phyloP scores from a whole-genome alignment of 2,113 vertebrate species.

The Rhegmatorhina hoffmannsi region DNA sequence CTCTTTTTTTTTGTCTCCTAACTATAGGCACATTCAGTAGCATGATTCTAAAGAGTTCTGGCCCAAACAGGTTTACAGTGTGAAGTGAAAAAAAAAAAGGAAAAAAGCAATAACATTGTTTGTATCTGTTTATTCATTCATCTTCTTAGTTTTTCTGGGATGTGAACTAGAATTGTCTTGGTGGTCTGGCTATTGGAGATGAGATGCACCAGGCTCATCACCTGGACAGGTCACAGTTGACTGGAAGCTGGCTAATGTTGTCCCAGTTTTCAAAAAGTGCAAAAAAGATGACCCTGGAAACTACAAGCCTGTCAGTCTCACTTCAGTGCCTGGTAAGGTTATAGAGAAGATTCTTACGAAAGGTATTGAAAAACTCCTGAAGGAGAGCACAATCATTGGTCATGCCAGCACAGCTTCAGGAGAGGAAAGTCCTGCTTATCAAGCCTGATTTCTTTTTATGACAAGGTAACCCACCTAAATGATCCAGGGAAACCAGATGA shows the following conservation, averaged over 20 bases:
- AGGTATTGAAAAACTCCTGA: neutral
- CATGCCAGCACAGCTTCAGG: neutral
- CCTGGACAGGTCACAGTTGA: neutral
- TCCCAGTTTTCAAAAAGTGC: neutral
- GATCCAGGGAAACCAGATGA: neutral
- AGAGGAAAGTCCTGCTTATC: neutral
- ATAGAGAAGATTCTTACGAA: neutral
- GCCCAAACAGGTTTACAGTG: constrained; percentile 20
- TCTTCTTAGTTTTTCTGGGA: constrained; percentile 6
- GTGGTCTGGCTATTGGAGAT: neutral
- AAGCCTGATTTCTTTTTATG: neutral
- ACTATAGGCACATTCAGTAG: constrained; percentile 40
- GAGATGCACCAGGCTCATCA: neutral
- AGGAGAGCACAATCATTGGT: neutral
- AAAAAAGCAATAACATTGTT: neutral
- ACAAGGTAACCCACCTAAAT: neutral
- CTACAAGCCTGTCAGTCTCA: neutral
- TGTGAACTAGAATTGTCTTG: neutral
- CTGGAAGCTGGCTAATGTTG: neutral
- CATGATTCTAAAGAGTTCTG: constrained; percentile 43
- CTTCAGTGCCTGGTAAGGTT: neutral
- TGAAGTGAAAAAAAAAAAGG: neutral
- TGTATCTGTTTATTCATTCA: constrained; percentile 29
- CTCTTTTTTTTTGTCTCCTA: constrained; percentile 22
- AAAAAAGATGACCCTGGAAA: neutral